Base-by-base conservation (phyloP, 1,140 invertebrate species). In the Goniozus legneri region DNA sequence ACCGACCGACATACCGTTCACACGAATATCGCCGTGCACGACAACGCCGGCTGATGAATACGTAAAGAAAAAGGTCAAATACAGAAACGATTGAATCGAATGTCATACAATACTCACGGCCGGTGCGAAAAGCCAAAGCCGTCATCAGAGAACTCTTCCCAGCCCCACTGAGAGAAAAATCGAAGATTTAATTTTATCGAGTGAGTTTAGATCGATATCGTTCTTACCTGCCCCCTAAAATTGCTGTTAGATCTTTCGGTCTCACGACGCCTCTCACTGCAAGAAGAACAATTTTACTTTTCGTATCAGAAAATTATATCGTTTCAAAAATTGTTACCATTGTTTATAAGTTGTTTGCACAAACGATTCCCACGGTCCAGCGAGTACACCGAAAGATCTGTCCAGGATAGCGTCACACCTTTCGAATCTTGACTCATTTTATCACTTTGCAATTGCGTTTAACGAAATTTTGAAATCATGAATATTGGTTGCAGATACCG, bases 61-160 rank as follows among this genome's bases (percentile, higher is more conserved):
- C 8, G 50, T 50, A 22, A 58, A 47, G 46, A 35, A 21, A 20
- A 37, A 50, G 41, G 35, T 24, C 30, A 20, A 19, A 27, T 27
- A 22, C 31, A 22, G 36, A 43, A n/a, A n/a, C n/a, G n/a, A n/a
- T n/a, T n/a, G n/a, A n/a, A n/a, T n/a, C 14, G 30, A 46, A 8
- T 20, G 24, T 14, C 20, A 21, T 21, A 15, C 22, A 20, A 21
- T 44, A 67, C 58, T 79, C 79, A 84, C 86, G 79, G 68, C 85
- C 78, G 61, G 77, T 82, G 63, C 91, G 80, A 65, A 84, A 83
- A 2, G 91, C 93, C 34, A 97, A 73, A 3, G 91, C 86, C 44
- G 91, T 86, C 82, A 98, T 86, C n/a, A 98, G 75, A 0, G 94
- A 96, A 45, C 90, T 95, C 77, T 98, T 98, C 1, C 95, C 95